phyloP scores from a whole-genome alignment of 2,888 invertebrate genomes.

The Atrina japonica region DNA sequence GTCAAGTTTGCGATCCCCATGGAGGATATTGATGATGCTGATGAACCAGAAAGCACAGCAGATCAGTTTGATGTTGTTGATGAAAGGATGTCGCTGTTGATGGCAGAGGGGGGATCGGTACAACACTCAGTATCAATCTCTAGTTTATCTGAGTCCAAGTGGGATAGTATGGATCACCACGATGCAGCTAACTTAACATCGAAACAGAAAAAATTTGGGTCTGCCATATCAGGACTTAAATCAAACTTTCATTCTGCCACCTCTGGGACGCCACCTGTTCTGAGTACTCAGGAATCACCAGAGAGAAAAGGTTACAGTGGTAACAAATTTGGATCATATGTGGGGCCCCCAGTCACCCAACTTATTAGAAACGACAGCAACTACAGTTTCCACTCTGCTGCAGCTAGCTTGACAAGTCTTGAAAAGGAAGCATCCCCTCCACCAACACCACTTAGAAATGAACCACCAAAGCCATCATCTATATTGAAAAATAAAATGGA shows the following conservation, averaged over 20 bases:
- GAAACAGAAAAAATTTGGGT: constrained; percentile 9
- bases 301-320: constrained; percentile 51
- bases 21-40: constrained; percentile 62
- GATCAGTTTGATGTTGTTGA: constrained; percentile 87
- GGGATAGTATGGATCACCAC: constrained; percentile 5
- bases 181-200: constrained; percentile 22
- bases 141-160: constrained; percentile 23
- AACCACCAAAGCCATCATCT: constrained; percentile 46
- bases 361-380: constrained; percentile 67
- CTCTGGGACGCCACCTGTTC: constrained; percentile 1
- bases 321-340: constrained; percentile 1
- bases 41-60: constrained; percentile 42
- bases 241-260: constrained; percentile 4
- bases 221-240: not conserved
- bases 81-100: constrained; percentile 87
- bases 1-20: constrained; percentile 90
- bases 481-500: constrained; percentile 55
- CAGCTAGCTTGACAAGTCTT: constrained; percentile 45
- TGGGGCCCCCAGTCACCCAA: constrained; percentile 25
- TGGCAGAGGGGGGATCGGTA: constrained; percentile 81
- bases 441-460: constrained; percentile 54
- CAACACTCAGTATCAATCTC: constrained; percentile 38
- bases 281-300: constrained; percentile 43
- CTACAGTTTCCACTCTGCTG: constrained; percentile 78
- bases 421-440: constrained; percentile 58